Base-by-base conservation (phyloP, 1,140 invertebrate species). In the Lasioglossum baleicum region DNA sequence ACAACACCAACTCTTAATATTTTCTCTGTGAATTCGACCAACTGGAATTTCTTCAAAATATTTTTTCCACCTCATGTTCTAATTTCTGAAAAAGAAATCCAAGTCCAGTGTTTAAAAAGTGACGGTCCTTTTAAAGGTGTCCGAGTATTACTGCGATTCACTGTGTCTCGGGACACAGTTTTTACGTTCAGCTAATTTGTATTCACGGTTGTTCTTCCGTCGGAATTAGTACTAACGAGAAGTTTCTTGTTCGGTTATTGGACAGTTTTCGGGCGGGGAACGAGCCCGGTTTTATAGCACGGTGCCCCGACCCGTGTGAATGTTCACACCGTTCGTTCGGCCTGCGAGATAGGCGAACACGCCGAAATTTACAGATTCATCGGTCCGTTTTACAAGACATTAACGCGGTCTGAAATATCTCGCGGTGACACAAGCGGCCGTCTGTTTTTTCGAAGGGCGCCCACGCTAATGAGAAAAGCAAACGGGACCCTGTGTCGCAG, bases 391-490 rank as follows among this genome's bases (percentile, higher is more conserved):
- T 70, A 72, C 40, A 42, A 31, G 48, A 67, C 61, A 11, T 35
- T 68, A 31, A 42, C 56, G 22, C 10, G 7, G 44, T 35, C 20
- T 7, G 60, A 48, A 61, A 74, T 63, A 51, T 42, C 48, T 63
- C 22, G 26, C 15, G 35, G 58, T 17, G 53, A 26, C 70, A 60
- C 53, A 26, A 7, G 70, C 22, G 53, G 20, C 44, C 76, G 64
- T 42, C 68, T 63, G 69, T 85, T 76, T 72, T 48, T 63, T 63
- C 68, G 58, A 81, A 69, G 72, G 74, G 65, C 75, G 10, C 61
- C 7, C 51, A 44, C 66, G 72, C 82, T 84, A 84, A 84, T 84
- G 78, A 84, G 77, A 84, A 60, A 35, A 73, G 40, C 68, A 73
- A 84, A 84, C n/a, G 68, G 65, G 58, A 65, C 51, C 15, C 66